A percentile compares a stretch with the other conserved stretches of the same genome.
Conservation (phyloP, 2,113 vertebrate species). For the Nannobrachium achirus region DNA sequence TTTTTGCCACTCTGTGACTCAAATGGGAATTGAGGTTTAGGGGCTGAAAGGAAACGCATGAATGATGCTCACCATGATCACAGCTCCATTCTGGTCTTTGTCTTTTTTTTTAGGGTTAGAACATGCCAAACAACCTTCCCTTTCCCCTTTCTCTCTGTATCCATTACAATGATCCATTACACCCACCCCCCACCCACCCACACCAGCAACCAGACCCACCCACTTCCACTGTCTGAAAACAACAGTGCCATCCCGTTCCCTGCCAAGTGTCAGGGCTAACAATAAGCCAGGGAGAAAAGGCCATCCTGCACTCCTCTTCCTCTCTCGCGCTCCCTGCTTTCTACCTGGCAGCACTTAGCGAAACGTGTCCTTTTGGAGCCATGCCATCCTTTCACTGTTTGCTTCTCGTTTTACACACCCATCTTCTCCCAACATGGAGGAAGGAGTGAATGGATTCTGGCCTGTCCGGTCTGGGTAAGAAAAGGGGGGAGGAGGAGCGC, state of each 20-base stretch:
- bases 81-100: constrained; percentile 53
- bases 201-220: not conserved
- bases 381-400: constrained; percentile 51
- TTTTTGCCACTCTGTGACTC: constrained; percentile 24
- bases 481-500: constrained; percentile 20
- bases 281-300: constrained; percentile 39
- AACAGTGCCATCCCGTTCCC: constrained; percentile 29
- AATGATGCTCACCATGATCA: constrained; percentile 48
- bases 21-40: constrained; percentile 45
- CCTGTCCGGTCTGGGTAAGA: constrained; percentile 21
- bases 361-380: constrained; percentile 62
- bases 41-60: constrained; percentile 32
- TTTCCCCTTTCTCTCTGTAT: constrained; percentile 4
- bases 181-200: too few relatives aligned
- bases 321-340: constrained; percentile 33
- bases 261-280: constrained; percentile 31
- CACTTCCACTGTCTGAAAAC: constrained; percentile 17
- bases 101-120: constrained; percentile 45
- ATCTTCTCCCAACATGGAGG: constrained; percentile 40
- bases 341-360: constrained; percentile 52
- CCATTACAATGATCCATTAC: constrained; percentile 12
- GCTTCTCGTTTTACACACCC: constrained; percentile 55
- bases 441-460: constrained; percentile 42
- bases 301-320: constrained; percentile 25
- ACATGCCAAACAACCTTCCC: constrained; percentile 30